A percentile compares a stretch with the other conserved stretches of the same genome.
phyloP scores from a whole-genome alignment of 2,888 invertebrate species.

The Hemithea aestivaria region DNA sequence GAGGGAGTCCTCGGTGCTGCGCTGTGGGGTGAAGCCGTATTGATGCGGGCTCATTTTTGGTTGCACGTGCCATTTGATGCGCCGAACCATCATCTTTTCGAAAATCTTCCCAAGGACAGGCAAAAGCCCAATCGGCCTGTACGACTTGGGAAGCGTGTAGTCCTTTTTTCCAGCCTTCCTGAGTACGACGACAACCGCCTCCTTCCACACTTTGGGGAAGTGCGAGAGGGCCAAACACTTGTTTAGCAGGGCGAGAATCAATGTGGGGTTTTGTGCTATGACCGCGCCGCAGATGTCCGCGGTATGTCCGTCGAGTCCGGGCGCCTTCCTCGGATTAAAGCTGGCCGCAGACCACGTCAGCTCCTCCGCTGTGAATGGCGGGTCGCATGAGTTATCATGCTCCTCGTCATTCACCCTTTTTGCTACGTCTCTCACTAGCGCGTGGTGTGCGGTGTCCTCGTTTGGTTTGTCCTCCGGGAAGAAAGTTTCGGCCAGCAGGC shows the following conservation, averaged over 20 bases:
- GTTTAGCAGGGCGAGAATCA: neutral
- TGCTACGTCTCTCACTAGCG: neutral
- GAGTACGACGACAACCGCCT: neutral
- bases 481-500: constrained; percentile 6
- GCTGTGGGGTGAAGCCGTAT: too few species aligned
- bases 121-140: constrained; percentile 6
- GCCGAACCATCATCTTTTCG: constrained; percentile 10
- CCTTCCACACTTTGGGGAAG: neutral
- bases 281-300: constrained; percentile 7
- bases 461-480: constrained; percentile 1
- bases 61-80: constrained; percentile 4
- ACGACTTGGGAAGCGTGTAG: constrained; percentile 1
- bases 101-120: neutral
- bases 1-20: neutral
- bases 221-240: neutral
- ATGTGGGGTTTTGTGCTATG: neutral
- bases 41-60: neutral
- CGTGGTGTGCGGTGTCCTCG: constrained; percentile 1
- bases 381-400: neutral
- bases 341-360: neutral
- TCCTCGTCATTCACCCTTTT: neutral
- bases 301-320: constrained; percentile 11
- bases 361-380: constrained; percentile 5
- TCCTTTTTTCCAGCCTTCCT: constrained; percentile 9
- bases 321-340: constrained; percentile 15